These are phyloP conservation scores for Allygus modestus DNA, from an alignment of 2,888 invertebrate species.

Conservation along the genomic window DNA sequence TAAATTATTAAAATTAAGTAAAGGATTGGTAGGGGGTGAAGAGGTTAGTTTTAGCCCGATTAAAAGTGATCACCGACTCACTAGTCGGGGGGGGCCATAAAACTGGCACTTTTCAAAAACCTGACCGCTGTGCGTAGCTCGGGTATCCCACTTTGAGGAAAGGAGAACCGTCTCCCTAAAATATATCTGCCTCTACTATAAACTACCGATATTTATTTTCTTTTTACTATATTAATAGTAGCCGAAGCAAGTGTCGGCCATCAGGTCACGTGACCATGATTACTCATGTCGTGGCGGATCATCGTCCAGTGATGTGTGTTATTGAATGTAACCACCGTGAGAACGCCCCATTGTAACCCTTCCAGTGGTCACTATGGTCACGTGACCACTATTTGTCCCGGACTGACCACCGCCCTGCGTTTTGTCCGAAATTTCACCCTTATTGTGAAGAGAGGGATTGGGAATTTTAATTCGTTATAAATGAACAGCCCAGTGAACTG, in stretches of 20 bases:
- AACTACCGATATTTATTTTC: too few species aligned
- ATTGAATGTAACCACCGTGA: conserved; percentile 42
- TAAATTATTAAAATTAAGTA: too few species aligned
- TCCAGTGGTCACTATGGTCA: neutral
- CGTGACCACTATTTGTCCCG: conserved; percentile 5
- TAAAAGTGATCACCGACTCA: too few species aligned
- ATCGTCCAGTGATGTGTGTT: conserved; percentile 21
- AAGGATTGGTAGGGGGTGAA: too few species aligned
- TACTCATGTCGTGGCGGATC: neutral
- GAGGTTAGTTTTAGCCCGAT: too few species aligned
- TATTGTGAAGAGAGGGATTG: neutral
- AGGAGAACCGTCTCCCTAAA: too few species aligned
- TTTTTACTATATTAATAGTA: too few species aligned
- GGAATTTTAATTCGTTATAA: conserved; percentile 24
- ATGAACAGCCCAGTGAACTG: conserved; percentile 32
- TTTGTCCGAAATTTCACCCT: conserved; percentile 18
- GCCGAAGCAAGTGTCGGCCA: neutral
- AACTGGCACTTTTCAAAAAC: too few species aligned
- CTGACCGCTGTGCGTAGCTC: too few species aligned
- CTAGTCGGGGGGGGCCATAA: too few species aligned
- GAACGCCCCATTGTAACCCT: conserved; percentile 12
- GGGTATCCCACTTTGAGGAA: too few species aligned
- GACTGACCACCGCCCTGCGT: conserved; percentile 10
- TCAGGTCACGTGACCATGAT: neutral
- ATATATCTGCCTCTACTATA: too few species aligned